Conservation (phyloP, 1,140 invertebrate genomes). For the Catajapyx aquilonaris region DNA sequence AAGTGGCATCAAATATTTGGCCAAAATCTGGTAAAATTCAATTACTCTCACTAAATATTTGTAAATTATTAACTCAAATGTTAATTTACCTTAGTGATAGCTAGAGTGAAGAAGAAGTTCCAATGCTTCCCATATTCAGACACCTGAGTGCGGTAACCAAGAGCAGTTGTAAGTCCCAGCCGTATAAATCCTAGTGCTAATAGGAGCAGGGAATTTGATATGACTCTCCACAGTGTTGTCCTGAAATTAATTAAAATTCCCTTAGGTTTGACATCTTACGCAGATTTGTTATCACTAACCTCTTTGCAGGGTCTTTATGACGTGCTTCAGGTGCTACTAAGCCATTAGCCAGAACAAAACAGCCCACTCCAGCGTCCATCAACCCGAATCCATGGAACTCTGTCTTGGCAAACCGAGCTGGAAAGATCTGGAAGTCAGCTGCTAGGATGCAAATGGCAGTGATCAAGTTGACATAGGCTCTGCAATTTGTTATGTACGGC, state of each 20-base stretch:
- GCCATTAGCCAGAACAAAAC: slow-evolving; percentile 72
- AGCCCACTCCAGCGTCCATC: slow-evolving; percentile 87
- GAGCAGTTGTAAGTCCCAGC: slow-evolving; percentile 33
- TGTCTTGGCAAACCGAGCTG: slow-evolving; percentile 64
- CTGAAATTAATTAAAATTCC: too few relatives aligned
- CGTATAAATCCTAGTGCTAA: slow-evolving; percentile 47
- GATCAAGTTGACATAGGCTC: slow-evolving; percentile 45
- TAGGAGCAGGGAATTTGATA: slow-evolving; percentile 24
- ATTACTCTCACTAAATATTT: too few relatives aligned
- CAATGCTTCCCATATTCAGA: slow-evolving; percentile 88
- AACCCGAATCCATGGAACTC: slow-evolving; percentile 65
- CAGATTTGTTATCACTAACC: too few relatives aligned
- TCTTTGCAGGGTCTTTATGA: too few relatives aligned
- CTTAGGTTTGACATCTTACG: too few relatives aligned
- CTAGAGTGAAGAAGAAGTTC: slow-evolving; percentile 92
- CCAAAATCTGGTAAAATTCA: too few relatives aligned
- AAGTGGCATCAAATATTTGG: too few relatives aligned
- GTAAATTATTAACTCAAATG: too few relatives aligned
- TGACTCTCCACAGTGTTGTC: slow-evolving; percentile 11
- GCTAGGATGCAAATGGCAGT: slow-evolving; percentile 71
- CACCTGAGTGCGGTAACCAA: slow-evolving; percentile 66
- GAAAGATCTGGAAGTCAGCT: slow-evolving; percentile 78
- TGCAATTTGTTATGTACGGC: slow-evolving; percentile 39
- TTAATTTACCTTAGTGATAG: slow-evolving; percentile 42
- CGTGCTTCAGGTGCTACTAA: slow-evolving; percentile 42